Conservation (phyloP, 53 echinoderm and acorn worm genomes). For the Glandiceps talaboti region DNA sequence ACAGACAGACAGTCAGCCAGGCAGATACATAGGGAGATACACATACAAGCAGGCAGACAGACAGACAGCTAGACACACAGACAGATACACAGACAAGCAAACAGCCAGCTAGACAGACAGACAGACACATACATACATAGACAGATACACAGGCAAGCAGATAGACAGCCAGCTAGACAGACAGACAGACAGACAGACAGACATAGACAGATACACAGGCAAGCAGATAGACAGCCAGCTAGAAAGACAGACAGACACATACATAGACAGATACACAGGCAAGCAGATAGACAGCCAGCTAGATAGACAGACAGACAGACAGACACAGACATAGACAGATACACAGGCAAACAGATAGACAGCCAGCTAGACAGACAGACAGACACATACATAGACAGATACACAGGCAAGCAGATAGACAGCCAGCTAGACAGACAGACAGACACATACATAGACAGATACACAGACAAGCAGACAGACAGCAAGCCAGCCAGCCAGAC, state of each 20-base stretch:
- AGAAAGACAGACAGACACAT: not conserved
- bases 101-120: not conserved
- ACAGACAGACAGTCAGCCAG: too few relatives aligned
- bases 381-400: not conserved
- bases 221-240: not conserved
- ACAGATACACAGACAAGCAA: not conserved
- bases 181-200: not conserved
- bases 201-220: not conserved
- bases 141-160: not conserved
- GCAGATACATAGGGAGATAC: too few relatives aligned
- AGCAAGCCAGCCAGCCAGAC: too few relatives aligned
- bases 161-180: not conserved
- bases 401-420: not conserved
- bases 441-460: not conserved
- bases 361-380: not conserved
- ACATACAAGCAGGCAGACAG: not conserved
- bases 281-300: too few relatives aligned
- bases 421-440: not conserved
- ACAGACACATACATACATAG: not conserved
- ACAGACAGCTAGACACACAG: not conserved
- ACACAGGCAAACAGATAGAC: not conserved
- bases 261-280: not conserved
- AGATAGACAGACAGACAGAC: not conserved
- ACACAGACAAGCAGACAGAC: not conserved
- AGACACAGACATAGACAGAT: not conserved